A percentile compares a stretch with the other conserved stretches of the same genome.
Evolutionary conservation across 2,888 invertebrate species (phyloP).

Genomic region (Drosophila peninsularis): DNA sequence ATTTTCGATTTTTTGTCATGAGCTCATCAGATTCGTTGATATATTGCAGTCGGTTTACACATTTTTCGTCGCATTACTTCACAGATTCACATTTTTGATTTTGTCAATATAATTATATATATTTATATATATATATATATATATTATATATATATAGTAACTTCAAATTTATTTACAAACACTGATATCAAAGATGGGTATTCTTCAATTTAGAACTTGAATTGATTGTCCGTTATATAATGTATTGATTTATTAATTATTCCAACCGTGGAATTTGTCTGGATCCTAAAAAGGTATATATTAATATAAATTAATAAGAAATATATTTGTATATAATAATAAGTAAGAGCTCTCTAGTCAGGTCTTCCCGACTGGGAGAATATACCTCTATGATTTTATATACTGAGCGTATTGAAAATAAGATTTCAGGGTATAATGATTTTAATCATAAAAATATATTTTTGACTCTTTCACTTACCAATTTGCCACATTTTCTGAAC

Average conservation of each 20-base stretch:
- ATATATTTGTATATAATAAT: background rate
- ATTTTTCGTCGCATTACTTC: background rate
- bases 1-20: background rate
- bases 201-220: background rate
- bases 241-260: background rate
- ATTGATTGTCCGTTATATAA: too few species aligned
- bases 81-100: background rate
- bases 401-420: too few species aligned
- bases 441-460: background rate
- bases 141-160: background rate
- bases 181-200: background rate
- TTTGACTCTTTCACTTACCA: constrained; percentile 3
- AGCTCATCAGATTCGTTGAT: background rate
- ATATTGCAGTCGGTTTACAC: background rate
- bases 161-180: background rate
- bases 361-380: too few species aligned
- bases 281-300: background rate
- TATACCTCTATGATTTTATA: too few species aligned
- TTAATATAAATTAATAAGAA: background rate
- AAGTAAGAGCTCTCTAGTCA: too few species aligned
- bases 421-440: too few species aligned
- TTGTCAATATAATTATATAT: background rate
- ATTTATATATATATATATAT: background rate
- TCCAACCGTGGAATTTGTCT: constrained; percentile 16
- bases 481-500: constrained; percentile 21